These are phyloP conservation scores for Augochlora pura DNA, from an alignment of 1,140 invertebrate species.

Conservation along the genomic window DNA sequence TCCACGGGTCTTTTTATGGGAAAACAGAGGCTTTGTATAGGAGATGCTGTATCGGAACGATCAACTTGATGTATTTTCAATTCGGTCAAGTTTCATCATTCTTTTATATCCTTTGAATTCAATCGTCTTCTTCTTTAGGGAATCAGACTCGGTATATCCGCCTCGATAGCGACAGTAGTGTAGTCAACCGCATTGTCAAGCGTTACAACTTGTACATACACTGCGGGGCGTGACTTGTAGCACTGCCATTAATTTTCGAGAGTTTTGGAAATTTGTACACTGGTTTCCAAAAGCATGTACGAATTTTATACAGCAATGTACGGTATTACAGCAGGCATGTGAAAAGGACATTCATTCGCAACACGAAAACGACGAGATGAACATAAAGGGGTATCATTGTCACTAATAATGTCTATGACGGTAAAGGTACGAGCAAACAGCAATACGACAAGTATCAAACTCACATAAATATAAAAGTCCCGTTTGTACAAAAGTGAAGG, in stretches of 20 bases:
- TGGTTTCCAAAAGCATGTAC: too few species aligned
- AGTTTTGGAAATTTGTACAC: too few species aligned
- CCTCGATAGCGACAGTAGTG: slow-evolving; percentile 45
- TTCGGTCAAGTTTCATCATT: background rate
- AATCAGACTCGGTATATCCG: slow-evolving; percentile 26
- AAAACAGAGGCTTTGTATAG: slow-evolving; percentile 61
- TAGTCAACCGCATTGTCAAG: slow-evolving; percentile 42
- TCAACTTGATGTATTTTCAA: background rate
- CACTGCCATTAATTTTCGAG: background rate
- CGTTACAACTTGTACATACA: background rate
- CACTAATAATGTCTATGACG: slow-evolving; percentile 13
- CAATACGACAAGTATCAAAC: slow-evolving; percentile 4
- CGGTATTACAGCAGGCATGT: slow-evolving; percentile 6
- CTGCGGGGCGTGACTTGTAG: too few species aligned
- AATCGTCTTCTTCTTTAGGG: background rate
- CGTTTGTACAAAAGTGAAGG: slow-evolving; percentile 6
- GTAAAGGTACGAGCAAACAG: slow-evolving; percentile 4
- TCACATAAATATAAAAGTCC: slow-evolving; percentile 14
- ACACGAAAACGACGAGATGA: background rate
- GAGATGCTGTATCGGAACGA: slow-evolving; percentile 13
- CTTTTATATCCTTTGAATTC: slow-evolving; percentile 12
- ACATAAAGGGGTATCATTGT: background rate
- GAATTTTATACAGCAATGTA: too few species aligned
- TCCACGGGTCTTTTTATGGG: slow-evolving; percentile 73
- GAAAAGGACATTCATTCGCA: background rate